A percentile compares a stretch with the other conserved stretches of the same genome.
These are phyloP conservation scores for Liparis tanakae DNA, from an alignment of 2,797 vertebrate genomes.

Conservation along the genomic window DNA sequence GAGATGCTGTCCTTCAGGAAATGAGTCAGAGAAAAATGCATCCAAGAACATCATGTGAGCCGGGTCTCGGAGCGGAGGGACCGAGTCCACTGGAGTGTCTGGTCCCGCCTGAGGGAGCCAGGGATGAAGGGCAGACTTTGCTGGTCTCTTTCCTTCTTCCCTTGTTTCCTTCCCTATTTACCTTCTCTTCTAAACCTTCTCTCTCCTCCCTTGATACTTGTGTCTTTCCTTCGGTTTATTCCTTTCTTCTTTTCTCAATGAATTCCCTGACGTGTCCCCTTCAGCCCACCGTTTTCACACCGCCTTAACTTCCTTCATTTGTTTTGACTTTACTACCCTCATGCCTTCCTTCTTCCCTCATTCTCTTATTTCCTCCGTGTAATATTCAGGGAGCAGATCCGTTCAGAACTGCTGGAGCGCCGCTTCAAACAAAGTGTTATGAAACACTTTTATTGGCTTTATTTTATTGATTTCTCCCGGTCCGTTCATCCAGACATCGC, in stretches of 20 bases:
- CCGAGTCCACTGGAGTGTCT: constrained; percentile 46
- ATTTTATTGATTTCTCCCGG: not conserved
- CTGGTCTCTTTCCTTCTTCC: not conserved
- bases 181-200: not conserved
- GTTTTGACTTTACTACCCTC: not conserved
- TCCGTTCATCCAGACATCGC: not conserved
- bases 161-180: not conserved
- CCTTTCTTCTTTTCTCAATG: constrained; percentile 2
- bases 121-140: constrained; percentile 25
- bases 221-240: not conserved
- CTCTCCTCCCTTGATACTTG: not conserved
- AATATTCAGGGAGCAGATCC: constrained; percentile 6
- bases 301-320: constrained; percentile 38
- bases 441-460: too few species aligned
- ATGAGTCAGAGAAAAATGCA: constrained; percentile 65
- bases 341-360: not conserved
- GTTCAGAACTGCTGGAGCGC: not conserved
- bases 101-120: constrained; percentile 46
- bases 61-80: constrained; percentile 51
- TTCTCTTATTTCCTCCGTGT: constrained; percentile 8
- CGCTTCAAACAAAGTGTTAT: not conserved
- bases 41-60: constrained; percentile 76
- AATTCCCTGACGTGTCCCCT: not conserved
- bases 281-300: constrained; percentile 19
- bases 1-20: constrained; percentile 69